phyloP scores from a whole-genome alignment of 2,113 vertebrate species.

The Lampris incognitus region DNA sequence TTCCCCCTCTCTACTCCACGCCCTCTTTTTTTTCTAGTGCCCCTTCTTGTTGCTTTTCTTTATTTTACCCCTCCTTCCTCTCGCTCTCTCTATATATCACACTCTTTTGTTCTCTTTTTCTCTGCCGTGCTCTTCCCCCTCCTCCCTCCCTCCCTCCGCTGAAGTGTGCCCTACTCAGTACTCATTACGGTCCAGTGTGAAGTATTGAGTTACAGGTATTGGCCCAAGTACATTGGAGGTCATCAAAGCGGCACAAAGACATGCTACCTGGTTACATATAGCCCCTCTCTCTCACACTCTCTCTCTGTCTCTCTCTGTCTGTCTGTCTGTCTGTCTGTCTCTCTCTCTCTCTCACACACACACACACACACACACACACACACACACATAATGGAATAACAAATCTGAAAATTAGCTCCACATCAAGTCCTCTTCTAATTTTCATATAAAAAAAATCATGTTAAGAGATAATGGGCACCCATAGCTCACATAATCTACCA shows the following conservation, averaged over 20 bases:
- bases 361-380: slow-evolving; percentile 22
- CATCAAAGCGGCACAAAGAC: slow-evolving; percentile 23
- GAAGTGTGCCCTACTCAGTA: slow-evolving; percentile 51
- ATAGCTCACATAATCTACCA: slow-evolving; percentile 52
- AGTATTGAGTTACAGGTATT: slow-evolving; percentile 67
- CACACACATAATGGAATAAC: slow-evolving; percentile 45
- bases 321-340: too few relatives aligned
- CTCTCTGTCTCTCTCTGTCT: too few relatives aligned
- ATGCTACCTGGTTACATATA: slow-evolving; percentile 46
- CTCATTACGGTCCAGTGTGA: slow-evolving; percentile 69
- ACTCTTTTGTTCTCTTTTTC: too few relatives aligned
- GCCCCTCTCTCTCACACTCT: too few relatives aligned
- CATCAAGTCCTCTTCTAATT: slow-evolving; percentile 65
- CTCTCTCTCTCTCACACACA: background rate
- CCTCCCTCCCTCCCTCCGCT: slow-evolving; percentile 7
- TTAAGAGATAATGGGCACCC: slow-evolving; percentile 69
- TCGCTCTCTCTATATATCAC: background rate
- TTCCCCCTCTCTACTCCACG: background rate
- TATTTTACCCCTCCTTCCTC: background rate
- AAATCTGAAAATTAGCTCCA: slow-evolving; percentile 65
- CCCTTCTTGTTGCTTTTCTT: background rate
- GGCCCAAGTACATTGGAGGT: slow-evolving; percentile 57
- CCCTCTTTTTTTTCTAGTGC: background rate
- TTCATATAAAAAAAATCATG: slow-evolving; percentile 67
- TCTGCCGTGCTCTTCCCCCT: background rate